Evolutionary conservation across 2,797 vertebrate genomes (phyloP).

Genomic region (Rhinophrynus dorsalis): DNA sequence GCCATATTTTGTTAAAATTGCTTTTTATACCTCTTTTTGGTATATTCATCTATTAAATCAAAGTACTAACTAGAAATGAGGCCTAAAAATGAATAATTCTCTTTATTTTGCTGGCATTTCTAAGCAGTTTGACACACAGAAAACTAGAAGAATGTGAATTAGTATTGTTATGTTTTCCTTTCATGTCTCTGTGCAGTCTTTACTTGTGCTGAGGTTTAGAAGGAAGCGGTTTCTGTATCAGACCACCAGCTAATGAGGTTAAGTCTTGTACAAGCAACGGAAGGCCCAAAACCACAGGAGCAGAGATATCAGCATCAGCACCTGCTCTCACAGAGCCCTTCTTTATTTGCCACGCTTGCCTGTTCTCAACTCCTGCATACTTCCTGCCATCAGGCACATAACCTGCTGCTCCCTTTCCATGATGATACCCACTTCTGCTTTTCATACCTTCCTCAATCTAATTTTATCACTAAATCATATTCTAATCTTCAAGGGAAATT

Average conservation of each 20-base stretch:
- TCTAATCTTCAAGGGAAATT: no score
- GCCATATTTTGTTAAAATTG: no score
- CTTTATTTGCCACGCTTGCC: not conserved
- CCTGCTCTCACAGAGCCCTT: not conserved
- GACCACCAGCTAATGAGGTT: not conserved
- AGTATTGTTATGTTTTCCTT: no score
- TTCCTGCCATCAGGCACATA: not conserved
- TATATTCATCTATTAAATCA: no score
- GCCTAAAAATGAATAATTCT: no score
- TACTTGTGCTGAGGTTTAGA: not conserved
- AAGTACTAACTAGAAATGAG: no score
- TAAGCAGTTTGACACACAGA: constrained; percentile 36
- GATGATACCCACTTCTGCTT: not conserved
- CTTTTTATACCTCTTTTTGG: no score
- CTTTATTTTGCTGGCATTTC: no score
- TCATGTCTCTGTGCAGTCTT: no score
- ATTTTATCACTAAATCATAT: not conserved
- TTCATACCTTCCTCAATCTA: not conserved
- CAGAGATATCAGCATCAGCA: not conserved
- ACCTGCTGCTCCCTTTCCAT: not conserved
- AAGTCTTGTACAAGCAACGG: not conserved
- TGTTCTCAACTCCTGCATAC: not conserved
- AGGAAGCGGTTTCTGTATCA: not conserved
- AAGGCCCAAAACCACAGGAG: constrained; percentile 12
- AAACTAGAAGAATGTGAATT: constrained; percentile 27